Evolutionary conservation across 2,113 vertebrate species (phyloP).

Genomic region (Sebastes fasciatus): DNA sequence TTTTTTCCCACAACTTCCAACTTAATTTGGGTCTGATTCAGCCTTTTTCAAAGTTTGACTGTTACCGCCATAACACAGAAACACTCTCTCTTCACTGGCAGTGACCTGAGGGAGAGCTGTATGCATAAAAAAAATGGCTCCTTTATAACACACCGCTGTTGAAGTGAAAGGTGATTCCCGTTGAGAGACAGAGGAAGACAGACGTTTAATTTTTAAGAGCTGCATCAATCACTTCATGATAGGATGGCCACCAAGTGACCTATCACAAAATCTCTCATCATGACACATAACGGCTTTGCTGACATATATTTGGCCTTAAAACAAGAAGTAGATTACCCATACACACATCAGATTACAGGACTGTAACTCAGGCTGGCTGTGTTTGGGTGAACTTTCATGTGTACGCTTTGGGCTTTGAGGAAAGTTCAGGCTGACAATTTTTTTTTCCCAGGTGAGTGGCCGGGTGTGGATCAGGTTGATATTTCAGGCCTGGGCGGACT

Average conservation of each 20-base stretch:
- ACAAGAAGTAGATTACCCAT: neutral
- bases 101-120: constrained; percentile 1
- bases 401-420: neutral
- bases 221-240: constrained; percentile 40
- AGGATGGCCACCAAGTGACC: constrained; percentile 20
- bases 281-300: neutral
- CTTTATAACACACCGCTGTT: neutral
- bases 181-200: constrained; percentile 7
- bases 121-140: neutral
- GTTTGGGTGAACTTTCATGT: neutral
- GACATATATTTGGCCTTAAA: neutral
- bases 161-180: constrained; percentile 24
- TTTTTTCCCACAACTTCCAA: neutral
- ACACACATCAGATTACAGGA: neutral
- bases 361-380: too few relatives aligned
- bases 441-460: neutral
- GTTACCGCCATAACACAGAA: neutral
- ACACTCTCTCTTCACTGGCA: neutral
- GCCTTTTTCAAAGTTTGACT: neutral
- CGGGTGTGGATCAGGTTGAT: neutral
- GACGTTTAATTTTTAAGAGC: constrained; percentile 21
- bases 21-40: neutral
- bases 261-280: neutral
- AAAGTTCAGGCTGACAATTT: neutral
- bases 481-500: neutral